Percentiles rank a stretch among this genome's conserved stretches.
Conservation (phyloP, 2,113 vertebrate genomes). For the Numida meleagris region DNA sequence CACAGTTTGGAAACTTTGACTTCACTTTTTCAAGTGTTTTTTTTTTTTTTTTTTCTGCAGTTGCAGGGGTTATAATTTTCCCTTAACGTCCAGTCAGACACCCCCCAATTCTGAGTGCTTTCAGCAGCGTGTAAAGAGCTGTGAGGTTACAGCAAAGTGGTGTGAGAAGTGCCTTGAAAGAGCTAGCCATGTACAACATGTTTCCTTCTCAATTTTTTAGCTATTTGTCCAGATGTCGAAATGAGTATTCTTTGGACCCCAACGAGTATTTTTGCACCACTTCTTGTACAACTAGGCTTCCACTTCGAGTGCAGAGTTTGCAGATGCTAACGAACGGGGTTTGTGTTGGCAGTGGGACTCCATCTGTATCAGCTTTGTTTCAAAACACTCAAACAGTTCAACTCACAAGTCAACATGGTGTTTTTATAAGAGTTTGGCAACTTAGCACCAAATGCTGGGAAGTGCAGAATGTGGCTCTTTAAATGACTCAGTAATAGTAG, state of each 20-base stretch:
- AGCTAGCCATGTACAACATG: background rate
- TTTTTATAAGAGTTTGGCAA: background rate
- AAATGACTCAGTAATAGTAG: background rate
- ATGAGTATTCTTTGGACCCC: background rate
- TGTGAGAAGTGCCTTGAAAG: background rate
- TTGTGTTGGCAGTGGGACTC: background rate
- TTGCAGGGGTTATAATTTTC: fast-evolving
- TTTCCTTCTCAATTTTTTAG: background rate
- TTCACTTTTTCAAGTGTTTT: background rate
- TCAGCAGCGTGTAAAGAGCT: background rate
- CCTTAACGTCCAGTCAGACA: background rate
- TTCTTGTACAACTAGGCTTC: background rate
- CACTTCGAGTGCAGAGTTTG: background rate
- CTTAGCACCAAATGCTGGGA: background rate
- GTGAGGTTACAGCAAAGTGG: background rate
- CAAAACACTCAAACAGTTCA: background rate
- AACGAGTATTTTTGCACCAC: background rate
- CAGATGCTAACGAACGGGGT: background rate
- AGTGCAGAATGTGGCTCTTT: background rate
- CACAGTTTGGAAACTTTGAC: background rate
- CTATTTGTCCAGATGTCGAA: background rate
- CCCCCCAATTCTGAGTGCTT: background rate
- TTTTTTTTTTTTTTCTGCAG: background rate
- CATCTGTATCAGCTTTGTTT: background rate
- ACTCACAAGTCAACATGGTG: fast-evolving